A percentile compares a stretch with the other conserved stretches of the same genome.
phyloP scores from a whole-genome alignment of 2,888 invertebrate species.

The Drosophila recens region DNA sequence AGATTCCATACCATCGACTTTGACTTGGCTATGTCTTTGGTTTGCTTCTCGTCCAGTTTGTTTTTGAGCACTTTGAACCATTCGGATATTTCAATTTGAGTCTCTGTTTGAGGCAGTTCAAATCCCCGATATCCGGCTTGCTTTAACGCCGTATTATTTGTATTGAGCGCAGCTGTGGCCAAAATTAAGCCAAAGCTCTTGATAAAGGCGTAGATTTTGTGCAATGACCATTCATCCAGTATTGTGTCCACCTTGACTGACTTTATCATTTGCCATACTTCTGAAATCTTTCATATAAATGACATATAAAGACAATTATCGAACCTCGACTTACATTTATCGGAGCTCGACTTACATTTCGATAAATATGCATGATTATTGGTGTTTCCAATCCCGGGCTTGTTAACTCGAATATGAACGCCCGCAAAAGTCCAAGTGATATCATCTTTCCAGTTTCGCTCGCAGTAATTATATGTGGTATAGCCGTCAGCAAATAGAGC shows the following conservation, averaged over 20 bases:
- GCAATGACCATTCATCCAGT: slow-evolving; percentile 50
- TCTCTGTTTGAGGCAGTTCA: slow-evolving; percentile 48
- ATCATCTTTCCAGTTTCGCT: slow-evolving; percentile 69
- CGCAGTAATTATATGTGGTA: slow-evolving; percentile 63
- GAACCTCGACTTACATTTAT: too few relatives aligned
- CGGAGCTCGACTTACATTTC: slow-evolving; percentile 46
- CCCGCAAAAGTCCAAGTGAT: slow-evolving; percentile 53
- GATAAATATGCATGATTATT: slow-evolving; percentile 60
- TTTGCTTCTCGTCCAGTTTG: slow-evolving; percentile 49
- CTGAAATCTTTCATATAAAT: slow-evolving; percentile 43
- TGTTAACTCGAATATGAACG: slow-evolving; percentile 46
- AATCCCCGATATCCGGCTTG: slow-evolving; percentile 65
- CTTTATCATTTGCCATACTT: slow-evolving; percentile 60
- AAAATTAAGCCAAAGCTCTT: slow-evolving; percentile 56
- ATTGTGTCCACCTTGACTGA: slow-evolving; percentile 31
- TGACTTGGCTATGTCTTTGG: slow-evolving; percentile 12
- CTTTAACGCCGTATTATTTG: slow-evolving; percentile 44
- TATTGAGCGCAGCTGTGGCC: slow-evolving; percentile 47
- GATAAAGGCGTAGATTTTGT: slow-evolving; percentile 43
- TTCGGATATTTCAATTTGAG: slow-evolving; percentile 35
- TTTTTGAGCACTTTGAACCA: slow-evolving; percentile 60
- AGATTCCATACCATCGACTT: slow-evolving; percentile 38
- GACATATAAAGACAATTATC: not conserved
- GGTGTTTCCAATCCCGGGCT: slow-evolving; percentile 1
- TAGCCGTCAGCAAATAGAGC: slow-evolving; percentile 39